These are phyloP conservation scores for Bursaphelenchus okinawaensis DNA, from an alignment of 2,888 invertebrate genomes.

Conservation along the genomic window DNA sequence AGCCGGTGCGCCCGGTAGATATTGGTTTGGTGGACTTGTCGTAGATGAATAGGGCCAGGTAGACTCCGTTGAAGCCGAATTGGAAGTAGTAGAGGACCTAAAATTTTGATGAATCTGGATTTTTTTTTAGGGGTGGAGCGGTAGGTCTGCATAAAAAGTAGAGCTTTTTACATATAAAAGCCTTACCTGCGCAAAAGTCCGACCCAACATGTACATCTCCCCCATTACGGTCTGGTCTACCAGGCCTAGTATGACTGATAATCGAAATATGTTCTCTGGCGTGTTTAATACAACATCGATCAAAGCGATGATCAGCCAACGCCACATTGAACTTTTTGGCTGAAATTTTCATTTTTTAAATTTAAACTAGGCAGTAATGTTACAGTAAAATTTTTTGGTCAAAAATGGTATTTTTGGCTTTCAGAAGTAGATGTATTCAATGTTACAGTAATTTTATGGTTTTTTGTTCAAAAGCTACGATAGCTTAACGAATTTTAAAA, in stretches of 20 bases:
- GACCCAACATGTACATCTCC: constrained; percentile 16
- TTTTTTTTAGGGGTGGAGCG: neutral
- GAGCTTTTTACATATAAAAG: too few relatives aligned
- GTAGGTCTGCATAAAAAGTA: too few relatives aligned
- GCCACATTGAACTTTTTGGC: constrained; percentile 20
- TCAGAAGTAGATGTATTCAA: too few relatives aligned
- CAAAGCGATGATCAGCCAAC: constrained; percentile 39
- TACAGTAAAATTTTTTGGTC: neutral
- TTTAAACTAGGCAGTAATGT: too few relatives aligned
- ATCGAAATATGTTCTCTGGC: constrained; percentile 34
- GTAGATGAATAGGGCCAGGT: constrained; percentile 41
- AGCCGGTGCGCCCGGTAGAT: neutral
- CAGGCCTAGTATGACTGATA: constrained; percentile 28
- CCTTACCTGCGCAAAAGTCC: constrained; percentile 23
- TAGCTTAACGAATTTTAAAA: neutral
- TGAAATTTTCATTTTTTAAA: neutral
- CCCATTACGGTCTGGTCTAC: constrained; percentile 9
- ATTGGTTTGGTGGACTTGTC: constrained; percentile 32
- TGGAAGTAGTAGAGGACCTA: constrained; percentile 40
- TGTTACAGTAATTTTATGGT: neutral
- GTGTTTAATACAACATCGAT: constrained; percentile 37
- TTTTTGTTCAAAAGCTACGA: neutral
- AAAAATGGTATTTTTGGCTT: constrained; percentile 10
- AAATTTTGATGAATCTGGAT: neutral
- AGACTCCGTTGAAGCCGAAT: constrained; percentile 40